Percentiles rank a stretch among this genome's conserved stretches.
These are phyloP conservation scores for Pterophyllum scalare DNA, from an alignment of 2,113 vertebrate species.

Conservation along the genomic window DNA sequence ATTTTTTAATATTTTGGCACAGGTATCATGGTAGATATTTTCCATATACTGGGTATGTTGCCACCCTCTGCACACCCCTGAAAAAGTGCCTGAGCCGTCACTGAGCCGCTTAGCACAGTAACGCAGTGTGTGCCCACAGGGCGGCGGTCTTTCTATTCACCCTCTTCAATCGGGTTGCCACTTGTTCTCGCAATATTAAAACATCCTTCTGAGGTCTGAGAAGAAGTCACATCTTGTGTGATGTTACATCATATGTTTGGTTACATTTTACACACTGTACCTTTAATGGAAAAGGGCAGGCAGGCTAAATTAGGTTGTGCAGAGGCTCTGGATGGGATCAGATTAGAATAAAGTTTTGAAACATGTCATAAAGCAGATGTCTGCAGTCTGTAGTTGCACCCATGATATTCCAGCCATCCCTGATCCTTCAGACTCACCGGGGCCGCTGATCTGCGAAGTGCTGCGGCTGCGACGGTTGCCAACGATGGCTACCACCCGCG, in stretches of 20 bases:
- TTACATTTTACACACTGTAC: neutral
- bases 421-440: constrained; percentile 84
- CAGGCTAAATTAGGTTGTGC: neutral
- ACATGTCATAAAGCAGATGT: neutral
- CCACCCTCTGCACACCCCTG: neutral
- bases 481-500: constrained; percentile 96
- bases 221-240: neutral
- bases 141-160: neutral
- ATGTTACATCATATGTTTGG: neutral
- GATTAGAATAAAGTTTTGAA: neutral
- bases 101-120: neutral
- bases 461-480: constrained; percentile 90
- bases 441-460: constrained; percentile 95
- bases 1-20: rapidly evolving
- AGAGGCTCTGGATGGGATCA: neutral
- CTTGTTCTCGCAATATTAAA: neutral
- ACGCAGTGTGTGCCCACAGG: neutral
- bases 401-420: neutral
- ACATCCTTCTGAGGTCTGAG: neutral
- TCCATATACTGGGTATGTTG: neutral
- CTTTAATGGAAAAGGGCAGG: neutral
- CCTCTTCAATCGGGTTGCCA: neutral
- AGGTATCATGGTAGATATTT: rapidly evolving
- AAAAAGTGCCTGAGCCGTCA: too few relatives aligned
- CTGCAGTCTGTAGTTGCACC: neutral